These are phyloP conservation scores for Erebia palarica DNA, from an alignment of 2,888 invertebrate genomes.

Conservation along the genomic window DNA sequence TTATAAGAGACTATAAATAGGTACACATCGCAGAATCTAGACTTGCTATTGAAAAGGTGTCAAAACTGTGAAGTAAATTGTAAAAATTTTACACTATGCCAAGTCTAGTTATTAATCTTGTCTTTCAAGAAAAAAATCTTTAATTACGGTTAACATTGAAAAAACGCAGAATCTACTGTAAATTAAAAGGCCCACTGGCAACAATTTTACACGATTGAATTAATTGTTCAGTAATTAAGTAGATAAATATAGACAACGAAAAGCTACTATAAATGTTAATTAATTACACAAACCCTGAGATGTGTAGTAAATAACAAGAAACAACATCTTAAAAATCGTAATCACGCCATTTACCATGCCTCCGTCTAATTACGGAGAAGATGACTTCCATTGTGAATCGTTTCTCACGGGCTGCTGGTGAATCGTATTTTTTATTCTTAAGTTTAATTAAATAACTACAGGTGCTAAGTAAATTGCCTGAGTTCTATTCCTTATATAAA, in stretches of 20 bases:
- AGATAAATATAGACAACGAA: background rate
- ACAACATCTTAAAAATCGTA: conserved; percentile 20
- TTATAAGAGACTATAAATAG: too few species aligned
- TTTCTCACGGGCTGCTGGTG: conserved; percentile 37
- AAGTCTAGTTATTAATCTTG: too few species aligned
- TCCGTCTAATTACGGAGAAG: conserved; percentile 31
- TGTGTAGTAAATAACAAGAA: background rate
- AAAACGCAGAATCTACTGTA: too few species aligned
- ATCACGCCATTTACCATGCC: conserved; percentile 33
- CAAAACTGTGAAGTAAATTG: too few species aligned
- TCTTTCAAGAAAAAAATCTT: too few species aligned
- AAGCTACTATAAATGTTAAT: background rate
- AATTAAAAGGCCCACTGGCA: background rate
- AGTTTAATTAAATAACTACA: conserved; percentile 20
- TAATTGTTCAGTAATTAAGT: background rate
- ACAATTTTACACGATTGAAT: background rate
- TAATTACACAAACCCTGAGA: background rate
- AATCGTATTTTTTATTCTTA: conserved; percentile 22
- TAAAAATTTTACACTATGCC: too few species aligned
- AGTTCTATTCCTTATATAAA: conserved; percentile 1
- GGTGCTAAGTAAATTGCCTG: conserved; percentile 6
- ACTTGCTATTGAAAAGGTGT: background rate
- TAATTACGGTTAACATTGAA: too few species aligned
- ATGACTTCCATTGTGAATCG: conserved; percentile 37
- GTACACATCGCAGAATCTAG: too few species aligned